A percentile compares a stretch with the other conserved stretches of the same genome.
These are phyloP conservation scores for Chymomyza caudatula DNA, from an alignment of 2,888 invertebrate species.

Conservation along the genomic window DNA sequence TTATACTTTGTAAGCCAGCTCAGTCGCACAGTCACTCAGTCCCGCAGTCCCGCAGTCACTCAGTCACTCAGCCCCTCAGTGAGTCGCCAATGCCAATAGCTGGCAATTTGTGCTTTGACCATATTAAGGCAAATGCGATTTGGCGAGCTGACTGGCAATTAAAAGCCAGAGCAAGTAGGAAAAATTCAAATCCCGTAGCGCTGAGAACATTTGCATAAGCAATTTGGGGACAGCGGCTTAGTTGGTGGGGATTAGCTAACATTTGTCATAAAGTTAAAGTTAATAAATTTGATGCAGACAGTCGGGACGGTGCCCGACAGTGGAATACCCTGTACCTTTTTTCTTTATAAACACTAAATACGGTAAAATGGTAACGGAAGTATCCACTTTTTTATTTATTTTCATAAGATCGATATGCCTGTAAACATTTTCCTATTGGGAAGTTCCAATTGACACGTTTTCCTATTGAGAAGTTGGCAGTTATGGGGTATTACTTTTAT, in stretches of 20 bases:
- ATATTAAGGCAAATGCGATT: conserved; percentile 67
- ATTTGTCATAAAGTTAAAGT: not conserved
- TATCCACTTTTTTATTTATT: too few relatives aligned
- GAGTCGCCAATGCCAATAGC: not conserved
- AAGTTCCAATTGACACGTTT: too few relatives aligned
- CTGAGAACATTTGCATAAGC: conserved; percentile 59
- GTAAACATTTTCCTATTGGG: too few relatives aligned
- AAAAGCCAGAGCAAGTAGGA: conserved; percentile 55
- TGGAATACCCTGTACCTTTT: too few relatives aligned
- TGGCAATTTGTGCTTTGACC: conserved; percentile 31
- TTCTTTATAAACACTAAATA: too few relatives aligned
- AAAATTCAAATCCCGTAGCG: conserved; percentile 27
- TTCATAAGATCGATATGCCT: too few relatives aligned
- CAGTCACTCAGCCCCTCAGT: not conserved
- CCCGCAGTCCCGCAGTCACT: not conserved
- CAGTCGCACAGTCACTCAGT: not conserved
- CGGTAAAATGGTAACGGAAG: too few relatives aligned
- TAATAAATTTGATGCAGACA: too few relatives aligned
- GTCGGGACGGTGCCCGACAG: too few relatives aligned
- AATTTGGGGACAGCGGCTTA: conserved; percentile 33
- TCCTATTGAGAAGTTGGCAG: too few relatives aligned
- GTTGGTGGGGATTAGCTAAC: not conserved
- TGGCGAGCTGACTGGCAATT: conserved; percentile 55
- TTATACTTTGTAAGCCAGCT: conserved; percentile 55
- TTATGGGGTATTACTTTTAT: too few relatives aligned